Evolutionary conservation across 2,888 invertebrate species (phyloP).

Genomic region (Hydroisotoma schaefferi): DNA sequence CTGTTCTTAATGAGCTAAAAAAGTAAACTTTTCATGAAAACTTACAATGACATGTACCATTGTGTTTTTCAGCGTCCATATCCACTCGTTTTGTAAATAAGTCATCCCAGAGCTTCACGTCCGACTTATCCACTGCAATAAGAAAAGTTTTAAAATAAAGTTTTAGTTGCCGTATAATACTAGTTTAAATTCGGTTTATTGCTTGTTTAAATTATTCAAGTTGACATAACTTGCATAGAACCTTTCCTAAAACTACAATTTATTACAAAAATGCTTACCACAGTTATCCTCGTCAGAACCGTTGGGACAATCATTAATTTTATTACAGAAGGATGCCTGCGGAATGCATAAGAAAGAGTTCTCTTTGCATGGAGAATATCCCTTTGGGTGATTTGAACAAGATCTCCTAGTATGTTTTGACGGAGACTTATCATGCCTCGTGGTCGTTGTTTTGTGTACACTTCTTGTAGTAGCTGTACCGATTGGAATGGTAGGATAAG

Average conservation of each 20-base stretch:
- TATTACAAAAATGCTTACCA: too few species aligned
- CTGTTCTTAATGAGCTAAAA: neutral
- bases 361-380: slow-evolving; percentile 57
- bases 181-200: neutral
- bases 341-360: slow-evolving; percentile 58
- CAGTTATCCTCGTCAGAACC: slow-evolving; percentile 53
- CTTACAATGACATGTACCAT: slow-evolving; percentile 15
- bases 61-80: slow-evolving; percentile 12
- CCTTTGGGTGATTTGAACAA: slow-evolving; percentile 49
- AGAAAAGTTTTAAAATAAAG: neutral
- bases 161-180: too few species aligned
- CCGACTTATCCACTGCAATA: slow-evolving; percentile 6
- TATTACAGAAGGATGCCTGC: slow-evolving; percentile 59
- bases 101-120: slow-evolving; percentile 9
- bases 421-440: too few species aligned
- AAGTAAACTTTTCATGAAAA: neutral
- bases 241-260: neutral
- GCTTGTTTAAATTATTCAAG: neutral
- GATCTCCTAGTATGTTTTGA: too few species aligned
- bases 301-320: slow-evolving; percentile 54
- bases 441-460: too few species aligned
- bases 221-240: neutral
- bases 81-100: slow-evolving; percentile 15
- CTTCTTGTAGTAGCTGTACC: too few species aligned
- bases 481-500: too few species aligned